Percentiles rank a stretch among this genome's conserved stretches.
Conservation (phyloP, 2,888 invertebrate species). For the Acanthoscelides obtectus region DNA sequence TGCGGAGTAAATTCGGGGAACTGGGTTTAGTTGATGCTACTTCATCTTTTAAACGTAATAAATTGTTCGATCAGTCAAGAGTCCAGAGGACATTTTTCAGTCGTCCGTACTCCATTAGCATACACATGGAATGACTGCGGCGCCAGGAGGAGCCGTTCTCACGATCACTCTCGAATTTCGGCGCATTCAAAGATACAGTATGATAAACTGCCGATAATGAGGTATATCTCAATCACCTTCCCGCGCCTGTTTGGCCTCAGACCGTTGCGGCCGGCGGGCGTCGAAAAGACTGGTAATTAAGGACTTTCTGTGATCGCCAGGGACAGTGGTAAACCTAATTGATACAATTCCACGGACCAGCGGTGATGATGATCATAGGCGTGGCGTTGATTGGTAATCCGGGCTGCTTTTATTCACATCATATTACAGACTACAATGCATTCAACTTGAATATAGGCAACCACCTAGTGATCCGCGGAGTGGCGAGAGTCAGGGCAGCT, state of each 20-base stretch:
- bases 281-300: background rate
- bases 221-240: background rate
- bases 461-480: too few relatives aligned
- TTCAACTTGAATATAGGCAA: too few relatives aligned
- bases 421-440: too few relatives aligned
- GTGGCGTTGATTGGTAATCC: constrained; percentile 3
- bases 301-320: constrained; percentile 1
- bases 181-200: background rate
- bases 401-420: too few relatives aligned
- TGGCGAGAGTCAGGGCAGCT: too few relatives aligned
- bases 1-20: too few relatives aligned
- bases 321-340: constrained; percentile 39
- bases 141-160: background rate
- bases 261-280: background rate
- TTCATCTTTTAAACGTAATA: too few relatives aligned
- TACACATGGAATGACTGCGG: background rate
- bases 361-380: background rate
- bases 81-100: too few relatives aligned
- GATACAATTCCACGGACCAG: constrained; percentile 39
- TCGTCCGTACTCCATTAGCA: too few relatives aligned
- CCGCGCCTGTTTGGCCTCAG: background rate
- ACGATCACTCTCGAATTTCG: background rate
- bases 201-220: background rate
- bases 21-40: too few relatives aligned
- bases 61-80: too few relatives aligned